Conservation (phyloP, 2,797 vertebrate genomes). For the Eupleurogrammus muticus region DNA sequence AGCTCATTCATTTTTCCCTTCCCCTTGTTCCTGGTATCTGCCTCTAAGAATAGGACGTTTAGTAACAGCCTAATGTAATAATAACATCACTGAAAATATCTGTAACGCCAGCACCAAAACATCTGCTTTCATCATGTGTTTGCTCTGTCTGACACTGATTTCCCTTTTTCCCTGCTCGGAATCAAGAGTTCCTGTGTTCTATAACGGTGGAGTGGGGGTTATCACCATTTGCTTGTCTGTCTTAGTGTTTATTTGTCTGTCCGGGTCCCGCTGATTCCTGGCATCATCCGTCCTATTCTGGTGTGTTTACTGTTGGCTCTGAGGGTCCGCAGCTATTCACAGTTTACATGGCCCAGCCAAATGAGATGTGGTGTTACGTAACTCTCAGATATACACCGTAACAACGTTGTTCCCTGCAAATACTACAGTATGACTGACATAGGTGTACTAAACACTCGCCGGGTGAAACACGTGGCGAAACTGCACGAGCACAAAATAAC, state of each 20-base stretch:
- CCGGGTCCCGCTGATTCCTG: constrained; percentile 39
- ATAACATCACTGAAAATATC: constrained; percentile 41
- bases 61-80: constrained; percentile 29
- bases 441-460: background rate
- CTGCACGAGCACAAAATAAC: background rate
- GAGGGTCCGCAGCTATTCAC: constrained; percentile 56
- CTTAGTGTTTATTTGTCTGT: constrained; percentile 69
- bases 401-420: constrained; percentile 10
- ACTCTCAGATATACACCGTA: constrained; percentile 38
- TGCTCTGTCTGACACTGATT: constrained; percentile 8
- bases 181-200: background rate
- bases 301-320: constrained; percentile 69
- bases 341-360: constrained; percentile 15
- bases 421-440: background rate
- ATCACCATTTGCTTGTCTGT: constrained; percentile 55
- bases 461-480: background rate
- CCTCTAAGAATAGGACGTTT: constrained; percentile 21
- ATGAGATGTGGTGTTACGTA: constrained; percentile 51
- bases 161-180: background rate
- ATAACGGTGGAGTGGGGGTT: constrained; percentile 38
- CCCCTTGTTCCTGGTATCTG: constrained; percentile 29
- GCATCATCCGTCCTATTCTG: constrained; percentile 36
- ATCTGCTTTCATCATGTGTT: constrained; percentile 21
- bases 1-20: constrained; percentile 1
- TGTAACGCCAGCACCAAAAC: constrained; percentile 31